phyloP scores from a whole-genome alignment of 2,888 invertebrate genomes.

The Parthenolecanium corni region DNA sequence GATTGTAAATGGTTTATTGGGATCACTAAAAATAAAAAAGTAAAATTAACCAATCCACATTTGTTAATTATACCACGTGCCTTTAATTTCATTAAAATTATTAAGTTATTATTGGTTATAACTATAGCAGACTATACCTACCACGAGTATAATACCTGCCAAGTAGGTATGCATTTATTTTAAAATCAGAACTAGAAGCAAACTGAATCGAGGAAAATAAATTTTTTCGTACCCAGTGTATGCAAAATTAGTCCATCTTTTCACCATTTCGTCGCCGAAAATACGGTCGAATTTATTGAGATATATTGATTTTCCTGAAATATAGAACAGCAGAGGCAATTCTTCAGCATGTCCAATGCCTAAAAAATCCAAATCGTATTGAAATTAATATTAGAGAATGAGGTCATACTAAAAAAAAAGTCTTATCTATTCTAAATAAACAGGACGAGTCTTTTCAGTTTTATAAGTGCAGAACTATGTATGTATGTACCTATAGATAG shows the following conservation, averaged over 20 bases:
- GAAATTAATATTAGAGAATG: too few species aligned
- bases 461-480: too few species aligned
- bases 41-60: background rate
- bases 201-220: too few species aligned
- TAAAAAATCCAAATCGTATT: too few species aligned
- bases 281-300: background rate
- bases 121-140: background rate
- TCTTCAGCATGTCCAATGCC: constrained; percentile 14
- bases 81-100: too few species aligned
- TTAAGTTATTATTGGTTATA: background rate
- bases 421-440: too few species aligned
- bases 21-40: constrained; percentile 1
- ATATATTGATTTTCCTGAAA: background rate
- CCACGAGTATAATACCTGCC: background rate
- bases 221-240: constrained; percentile 2
- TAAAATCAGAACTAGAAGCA: too few species aligned
- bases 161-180: too few species aligned
- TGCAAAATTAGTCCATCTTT: constrained; percentile 15
- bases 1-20: background rate
- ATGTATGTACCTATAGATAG: too few species aligned
- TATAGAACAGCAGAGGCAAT: background rate
- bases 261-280: constrained; percentile 8
- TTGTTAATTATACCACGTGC: background rate
- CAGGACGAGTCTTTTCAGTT: too few species aligned
- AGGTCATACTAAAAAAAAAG: too few species aligned